Conservation (phyloP, 2,113 vertebrate species). For the Galemys pyrenaicus region DNA sequence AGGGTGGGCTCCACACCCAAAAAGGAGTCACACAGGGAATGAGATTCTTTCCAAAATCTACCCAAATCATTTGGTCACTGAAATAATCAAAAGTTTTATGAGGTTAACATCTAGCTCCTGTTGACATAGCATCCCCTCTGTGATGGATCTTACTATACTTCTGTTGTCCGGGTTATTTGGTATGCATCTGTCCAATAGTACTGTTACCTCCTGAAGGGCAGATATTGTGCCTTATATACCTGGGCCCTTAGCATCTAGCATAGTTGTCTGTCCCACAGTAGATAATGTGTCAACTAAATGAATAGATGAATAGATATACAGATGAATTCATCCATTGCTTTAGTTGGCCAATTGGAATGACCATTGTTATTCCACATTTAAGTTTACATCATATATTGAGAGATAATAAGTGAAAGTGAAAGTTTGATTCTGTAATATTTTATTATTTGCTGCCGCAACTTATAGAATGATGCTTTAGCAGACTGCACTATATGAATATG, state of each 20-base stretch:
- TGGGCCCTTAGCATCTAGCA: not conserved
- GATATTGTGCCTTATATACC: not conserved
- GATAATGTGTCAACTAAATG: not conserved
- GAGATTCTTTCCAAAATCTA: not conserved
- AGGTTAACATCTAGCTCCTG: not conserved
- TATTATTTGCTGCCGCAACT: not conserved
- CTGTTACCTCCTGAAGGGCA: not conserved
- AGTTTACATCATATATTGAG: not conserved
- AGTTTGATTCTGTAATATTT: not conserved
- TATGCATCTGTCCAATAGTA: not conserved
- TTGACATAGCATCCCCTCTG: not conserved
- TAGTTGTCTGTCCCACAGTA: not conserved
- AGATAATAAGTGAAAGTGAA: not conserved
- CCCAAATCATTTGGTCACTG: not conserved
- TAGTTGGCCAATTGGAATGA: not conserved
- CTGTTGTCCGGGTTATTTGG: not conserved
- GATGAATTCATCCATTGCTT: not conserved
- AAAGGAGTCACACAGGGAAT: not conserved
- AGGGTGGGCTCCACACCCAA: not conserved
- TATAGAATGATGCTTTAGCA: conserved; percentile 31
- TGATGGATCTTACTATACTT: not conserved
- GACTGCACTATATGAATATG: not conserved
- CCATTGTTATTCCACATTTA: not conserved
- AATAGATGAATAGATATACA: not conserved
- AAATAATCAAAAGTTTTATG: not conserved